A percentile compares a stretch with the other conserved stretches of the same genome.
phyloP scores from a whole-genome alignment of 2,888 invertebrate genomes.

The Tenthredo notha region DNA sequence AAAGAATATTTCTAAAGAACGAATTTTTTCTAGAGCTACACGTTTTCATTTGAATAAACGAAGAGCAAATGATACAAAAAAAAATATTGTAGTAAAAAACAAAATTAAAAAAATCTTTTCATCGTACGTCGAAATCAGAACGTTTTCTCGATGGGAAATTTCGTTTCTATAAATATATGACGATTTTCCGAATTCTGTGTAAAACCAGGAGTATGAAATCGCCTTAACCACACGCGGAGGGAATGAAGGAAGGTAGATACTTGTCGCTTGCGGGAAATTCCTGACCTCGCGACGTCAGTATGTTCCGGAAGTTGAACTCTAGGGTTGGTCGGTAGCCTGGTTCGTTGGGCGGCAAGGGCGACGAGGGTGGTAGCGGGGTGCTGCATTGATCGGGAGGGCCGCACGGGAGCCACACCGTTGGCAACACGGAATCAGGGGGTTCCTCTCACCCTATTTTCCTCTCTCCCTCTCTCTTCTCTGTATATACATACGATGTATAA shows the following conservation, averaged over 20 bases:
- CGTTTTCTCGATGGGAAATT: no score
- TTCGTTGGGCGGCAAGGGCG: constrained; percentile 62
- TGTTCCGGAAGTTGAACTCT: constrained; percentile 59
- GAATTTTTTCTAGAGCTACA: no score
- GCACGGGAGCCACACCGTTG: constrained; percentile 45
- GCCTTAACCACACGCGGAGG: neutral
- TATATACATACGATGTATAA: neutral
- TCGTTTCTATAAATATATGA: no score
- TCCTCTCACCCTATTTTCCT: constrained; percentile 8
- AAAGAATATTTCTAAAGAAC: no score
- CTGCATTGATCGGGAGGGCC: constrained; percentile 74
- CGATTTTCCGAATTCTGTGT: neutral
- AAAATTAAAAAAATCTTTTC: no score
- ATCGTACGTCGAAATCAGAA: no score
- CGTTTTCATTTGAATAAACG: no score
- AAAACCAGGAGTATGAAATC: neutral
- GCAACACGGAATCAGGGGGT: constrained; percentile 44
- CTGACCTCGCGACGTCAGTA: constrained; percentile 50
- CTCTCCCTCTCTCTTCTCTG: neutral
- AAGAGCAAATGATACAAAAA: no score
- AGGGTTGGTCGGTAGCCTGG: constrained; percentile 63
- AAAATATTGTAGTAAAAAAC: no score
- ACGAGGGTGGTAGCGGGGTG: constrained; percentile 61
- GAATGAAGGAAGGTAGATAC: neutral
- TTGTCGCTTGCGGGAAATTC: constrained; percentile 31